Conservation (phyloP, 2,888 invertebrate genomes). For the Ophonus ardosiacus region DNA sequence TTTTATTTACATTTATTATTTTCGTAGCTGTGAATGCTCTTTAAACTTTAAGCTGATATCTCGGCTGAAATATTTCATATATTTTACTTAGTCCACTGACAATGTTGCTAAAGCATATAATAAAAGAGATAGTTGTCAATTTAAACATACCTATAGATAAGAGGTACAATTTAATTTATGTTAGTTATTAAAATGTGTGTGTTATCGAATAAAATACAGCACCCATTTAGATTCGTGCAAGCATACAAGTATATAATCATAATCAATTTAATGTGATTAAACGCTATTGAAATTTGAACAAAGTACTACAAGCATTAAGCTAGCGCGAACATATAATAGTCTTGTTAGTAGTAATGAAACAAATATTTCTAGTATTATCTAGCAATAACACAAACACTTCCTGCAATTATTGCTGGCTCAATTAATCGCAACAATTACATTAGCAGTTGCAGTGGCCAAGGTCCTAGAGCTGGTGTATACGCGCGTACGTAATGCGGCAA, state of each 20-base stretch:
- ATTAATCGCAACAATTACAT: constrained; percentile 59
- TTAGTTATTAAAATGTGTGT: too few species aligned
- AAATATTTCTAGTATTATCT: constrained; percentile 53
- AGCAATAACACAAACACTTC: constrained; percentile 38
- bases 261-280: constrained; percentile 9
- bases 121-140: too few species aligned
- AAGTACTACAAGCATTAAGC: constrained; percentile 29
- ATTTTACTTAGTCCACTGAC: too few species aligned
- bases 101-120: too few species aligned
- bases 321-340: constrained; percentile 18
- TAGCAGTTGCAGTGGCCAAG: constrained; percentile 27
- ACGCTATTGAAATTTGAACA: constrained; percentile 3
- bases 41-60: too few species aligned
- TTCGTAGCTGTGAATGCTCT: too few species aligned
- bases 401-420: constrained; percentile 57
- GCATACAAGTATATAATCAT: neutral
- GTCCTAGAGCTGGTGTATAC: constrained; percentile 9
- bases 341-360: constrained; percentile 45
- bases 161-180: too few species aligned
- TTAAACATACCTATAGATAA: too few species aligned
- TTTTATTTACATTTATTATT: too few species aligned
- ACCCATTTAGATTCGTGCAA: neutral
- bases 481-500: constrained; percentile 10
- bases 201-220: too few species aligned
- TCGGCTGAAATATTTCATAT: too few species aligned